These are phyloP conservation scores for Nemurella pictetii DNA, from an alignment of 2,888 invertebrate species.

Conservation along the genomic window DNA sequence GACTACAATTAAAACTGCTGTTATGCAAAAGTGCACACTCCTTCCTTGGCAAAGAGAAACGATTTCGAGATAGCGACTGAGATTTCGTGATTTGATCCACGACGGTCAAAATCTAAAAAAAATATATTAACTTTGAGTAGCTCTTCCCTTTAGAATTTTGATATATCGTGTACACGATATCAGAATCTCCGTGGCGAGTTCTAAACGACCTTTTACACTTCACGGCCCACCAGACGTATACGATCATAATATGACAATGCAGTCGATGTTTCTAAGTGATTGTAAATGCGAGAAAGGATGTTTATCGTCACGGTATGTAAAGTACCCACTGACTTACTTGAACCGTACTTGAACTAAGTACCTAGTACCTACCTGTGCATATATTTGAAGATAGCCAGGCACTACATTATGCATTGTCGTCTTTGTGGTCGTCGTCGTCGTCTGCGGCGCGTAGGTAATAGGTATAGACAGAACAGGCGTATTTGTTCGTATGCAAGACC, in stretches of 20 bases:
- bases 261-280: background rate
- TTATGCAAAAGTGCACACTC: background rate
- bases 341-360: slow-evolving; percentile 16
- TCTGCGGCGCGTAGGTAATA: no score
- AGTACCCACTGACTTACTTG: background rate
- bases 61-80: background rate
- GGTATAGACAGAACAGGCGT: background rate
- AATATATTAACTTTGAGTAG: background rate
- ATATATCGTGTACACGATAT: background rate
- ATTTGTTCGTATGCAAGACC: slow-evolving; percentile 10
- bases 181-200: background rate
- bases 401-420: background rate
- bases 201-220: background rate
- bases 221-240: background rate
- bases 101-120: background rate
- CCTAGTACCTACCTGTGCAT: background rate
- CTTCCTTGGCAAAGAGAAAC: background rate
- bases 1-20: background rate
- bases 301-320: background rate
- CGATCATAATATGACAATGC: background rate
- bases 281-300: slow-evolving; percentile 7
- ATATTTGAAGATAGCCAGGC: background rate
- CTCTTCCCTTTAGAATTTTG: background rate
- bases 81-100: background rate
- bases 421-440: background rate